Percentiles rank a stretch among this genome's conserved stretches.
These are phyloP conservation scores for Poeciliopsis paucimaculata DNA, from an alignment of 2,797 vertebrate genomes.

Conservation along the genomic window DNA sequence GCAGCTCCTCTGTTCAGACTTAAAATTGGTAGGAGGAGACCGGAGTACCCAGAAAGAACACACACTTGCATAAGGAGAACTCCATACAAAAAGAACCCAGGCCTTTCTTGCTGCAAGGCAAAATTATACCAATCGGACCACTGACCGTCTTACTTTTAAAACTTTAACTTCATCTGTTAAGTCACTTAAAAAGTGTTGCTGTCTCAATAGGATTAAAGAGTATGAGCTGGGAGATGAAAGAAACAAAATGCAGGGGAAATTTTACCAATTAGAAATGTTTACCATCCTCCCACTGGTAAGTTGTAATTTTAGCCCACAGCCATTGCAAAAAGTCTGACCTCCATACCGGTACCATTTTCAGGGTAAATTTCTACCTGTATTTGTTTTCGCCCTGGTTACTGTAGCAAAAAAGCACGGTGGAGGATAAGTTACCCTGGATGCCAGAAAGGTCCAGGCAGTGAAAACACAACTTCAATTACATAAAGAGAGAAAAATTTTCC, in stretches of 20 bases:
- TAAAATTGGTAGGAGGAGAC: neutral
- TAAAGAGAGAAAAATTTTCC: conserved; percentile 64
- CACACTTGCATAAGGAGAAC: neutral
- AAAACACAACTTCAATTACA: conserved; percentile 32
- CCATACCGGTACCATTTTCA: neutral
- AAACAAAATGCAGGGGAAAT: neutral
- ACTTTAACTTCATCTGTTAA: neutral
- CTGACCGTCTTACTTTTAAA: neutral
- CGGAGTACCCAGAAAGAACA: neutral
- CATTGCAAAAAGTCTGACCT: neutral
- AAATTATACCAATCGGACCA: no score
- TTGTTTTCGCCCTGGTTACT: neutral
- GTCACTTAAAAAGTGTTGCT: neutral
- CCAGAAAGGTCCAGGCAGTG: neutral
- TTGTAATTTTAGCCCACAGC: neutral
- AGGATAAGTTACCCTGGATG: neutral
- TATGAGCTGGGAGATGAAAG: neutral
- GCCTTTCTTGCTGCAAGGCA: neutral
- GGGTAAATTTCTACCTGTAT: neutral
- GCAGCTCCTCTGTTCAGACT: neutral
- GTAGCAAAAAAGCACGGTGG: neutral
- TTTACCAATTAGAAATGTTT: neutral
- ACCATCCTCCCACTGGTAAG: neutral
- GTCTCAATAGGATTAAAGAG: neutral
- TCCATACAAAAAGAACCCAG: neutral